Base-by-base conservation (phyloP, 2,888 invertebrate genomes). In the Drosophila antonietae region DNA sequence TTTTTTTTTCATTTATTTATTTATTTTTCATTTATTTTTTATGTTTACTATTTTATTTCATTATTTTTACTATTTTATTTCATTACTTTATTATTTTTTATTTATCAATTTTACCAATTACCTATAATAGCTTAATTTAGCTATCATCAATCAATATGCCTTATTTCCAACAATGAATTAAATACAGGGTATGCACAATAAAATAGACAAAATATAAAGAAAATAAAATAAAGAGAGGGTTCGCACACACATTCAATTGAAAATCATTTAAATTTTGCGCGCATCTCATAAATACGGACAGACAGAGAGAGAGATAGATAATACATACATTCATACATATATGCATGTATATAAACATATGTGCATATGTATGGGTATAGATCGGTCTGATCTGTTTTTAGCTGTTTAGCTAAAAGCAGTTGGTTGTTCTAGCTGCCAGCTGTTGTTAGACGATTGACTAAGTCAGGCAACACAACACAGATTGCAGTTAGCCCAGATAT, bases 181-280 rank as follows among this genome's bases (percentile, higher is more conserved):
- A 7, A 0, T 60, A 61, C 59, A 60, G 73, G 61, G 74, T 58
- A 58, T 67, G 9, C 12, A n/a, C 12, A 12, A 20, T 23, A 41
- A 47, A 52, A 15, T 8, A 44, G 35, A 23, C 44, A 56, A 73
- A 47, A 60, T 62, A 62, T 41, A 47, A 47, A 69, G 59, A 23
- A 56, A 20, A 68, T 23, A 69, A 15, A 39, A n/a, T 8, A 8
- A 41, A 59, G 57, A 68, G 68, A 62, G 73, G 49, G 35, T 3
- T 47, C 55, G 39, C 20, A 7, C 53, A 33, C 47, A 52, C 56
- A 66, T 55, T 82, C 89, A 89, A 89, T 87, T 87, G 88, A 85
- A 84, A 87, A 75, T 76, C 83, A 86, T 80, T 80, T 68, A 66
- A 81, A 73, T 68, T 59, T 62, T 60, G 56, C 56, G 64, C 69